Percentiles rank a stretch among this genome's conserved stretches.
Evolutionary conservation across 2,113 vertebrate species (phyloP).

Genomic region (Clarias macrocephalus): DNA sequence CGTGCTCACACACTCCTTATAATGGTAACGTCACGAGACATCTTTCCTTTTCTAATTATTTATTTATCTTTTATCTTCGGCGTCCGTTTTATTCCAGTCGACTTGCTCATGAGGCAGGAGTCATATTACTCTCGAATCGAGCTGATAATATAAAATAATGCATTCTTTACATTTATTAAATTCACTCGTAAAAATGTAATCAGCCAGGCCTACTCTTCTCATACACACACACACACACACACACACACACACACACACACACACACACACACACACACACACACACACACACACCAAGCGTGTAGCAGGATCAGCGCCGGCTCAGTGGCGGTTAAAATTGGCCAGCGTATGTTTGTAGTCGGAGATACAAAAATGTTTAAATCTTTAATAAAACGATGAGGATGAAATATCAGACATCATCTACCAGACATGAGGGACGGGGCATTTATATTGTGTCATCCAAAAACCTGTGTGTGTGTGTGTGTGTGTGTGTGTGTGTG

Average conservation of each 20-base stretch:
- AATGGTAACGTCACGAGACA: conserved; percentile 57
- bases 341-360: conserved; percentile 67
- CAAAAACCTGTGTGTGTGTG: conserved; percentile 54
- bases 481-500: conserved; percentile 11
- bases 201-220: neutral
- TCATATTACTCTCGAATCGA: conserved; percentile 54
- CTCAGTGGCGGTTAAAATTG: conserved; percentile 62
- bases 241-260: conserved; percentile 3
- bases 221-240: neutral
- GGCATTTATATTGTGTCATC: conserved; percentile 65
- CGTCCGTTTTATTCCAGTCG: conserved; percentile 44
- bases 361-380: conserved; percentile 72
- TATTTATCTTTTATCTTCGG: conserved; percentile 14
- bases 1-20: conserved; percentile 50
- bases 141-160: conserved; percentile 61
- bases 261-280: neutral
- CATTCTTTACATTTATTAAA: conserved; percentile 71
- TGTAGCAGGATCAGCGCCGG: conserved; percentile 43
- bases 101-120: conserved; percentile 54
- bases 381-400: conserved; percentile 75
- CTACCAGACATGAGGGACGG: conserved; percentile 59
- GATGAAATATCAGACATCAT: conserved; percentile 73
- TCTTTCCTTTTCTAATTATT: neutral
- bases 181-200: conserved; percentile 66
- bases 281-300: neutral